These are phyloP conservation scores for Lamellibrachia luymesi DNA, from an alignment of 1,140 invertebrate species.

Conservation along the genomic window DNA sequence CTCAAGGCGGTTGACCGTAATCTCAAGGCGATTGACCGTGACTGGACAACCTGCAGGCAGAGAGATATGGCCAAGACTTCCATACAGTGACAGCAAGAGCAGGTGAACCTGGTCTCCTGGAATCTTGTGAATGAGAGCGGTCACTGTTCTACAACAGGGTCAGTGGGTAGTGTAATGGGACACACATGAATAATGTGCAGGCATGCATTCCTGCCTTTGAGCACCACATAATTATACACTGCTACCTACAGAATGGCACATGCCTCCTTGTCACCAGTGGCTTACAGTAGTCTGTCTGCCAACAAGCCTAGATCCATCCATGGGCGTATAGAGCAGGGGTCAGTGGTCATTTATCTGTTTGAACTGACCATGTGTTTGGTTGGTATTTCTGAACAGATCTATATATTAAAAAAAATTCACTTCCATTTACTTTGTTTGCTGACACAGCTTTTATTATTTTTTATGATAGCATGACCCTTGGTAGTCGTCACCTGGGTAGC, in stretches of 20 bases:
- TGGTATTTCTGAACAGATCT: no score
- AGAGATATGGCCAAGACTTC: background rate
- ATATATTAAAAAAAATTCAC: no score
- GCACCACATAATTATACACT: background rate
- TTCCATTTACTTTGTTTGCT: no score
- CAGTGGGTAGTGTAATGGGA: background rate
- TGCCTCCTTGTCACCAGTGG: background rate
- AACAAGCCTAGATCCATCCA: no score
- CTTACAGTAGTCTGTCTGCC: background rate
- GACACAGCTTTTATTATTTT: no score
- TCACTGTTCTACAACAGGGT: background rate
- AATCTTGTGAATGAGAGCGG: background rate
- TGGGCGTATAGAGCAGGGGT: no score
- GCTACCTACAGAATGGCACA: background rate
- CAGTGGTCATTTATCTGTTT: no score
- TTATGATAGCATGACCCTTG: no score
- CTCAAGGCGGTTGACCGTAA: no score
- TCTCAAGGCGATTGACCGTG: no score
- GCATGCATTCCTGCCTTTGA: background rate
- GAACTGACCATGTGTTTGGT: no score
- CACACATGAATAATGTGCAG: background rate
- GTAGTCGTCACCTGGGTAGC: no score
- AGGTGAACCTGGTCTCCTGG: background rate
- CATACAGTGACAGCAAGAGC: background rate
- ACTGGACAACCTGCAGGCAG: background rate